Percentiles rank a stretch among this genome's conserved stretches.
Conservation (phyloP, 1,140 invertebrate genomes). For the Gryllus bimaculatus region DNA sequence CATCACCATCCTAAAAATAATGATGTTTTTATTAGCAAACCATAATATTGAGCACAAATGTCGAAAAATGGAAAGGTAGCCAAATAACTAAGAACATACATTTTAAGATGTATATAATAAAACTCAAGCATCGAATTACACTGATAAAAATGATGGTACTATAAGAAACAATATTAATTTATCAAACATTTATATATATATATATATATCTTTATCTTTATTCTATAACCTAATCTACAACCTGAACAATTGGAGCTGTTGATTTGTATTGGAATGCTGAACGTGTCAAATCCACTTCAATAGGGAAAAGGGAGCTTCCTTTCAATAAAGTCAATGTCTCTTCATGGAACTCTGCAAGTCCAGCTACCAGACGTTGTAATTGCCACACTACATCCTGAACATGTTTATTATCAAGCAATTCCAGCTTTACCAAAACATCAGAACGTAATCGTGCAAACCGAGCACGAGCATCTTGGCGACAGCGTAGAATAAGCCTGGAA, state of each 20-base stretch:
- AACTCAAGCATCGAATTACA: no score
- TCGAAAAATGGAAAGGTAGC: neutral
- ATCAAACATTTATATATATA: neutral
- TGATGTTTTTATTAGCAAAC: neutral
- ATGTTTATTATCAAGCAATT: conserved; percentile 95
- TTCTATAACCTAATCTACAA: conserved; percentile 29
- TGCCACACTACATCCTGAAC: conserved; percentile 87
- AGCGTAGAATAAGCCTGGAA: conserved; percentile 74
- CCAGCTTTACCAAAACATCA: conserved; percentile 94
- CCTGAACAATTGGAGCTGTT: conserved; percentile 29
- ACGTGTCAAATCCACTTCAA: conserved; percentile 89
- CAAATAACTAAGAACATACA: neutral
- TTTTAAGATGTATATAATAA: neutral
- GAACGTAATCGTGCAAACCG: conserved; percentile 87
- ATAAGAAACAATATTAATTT: neutral
- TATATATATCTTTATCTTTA: conserved; percentile 22
- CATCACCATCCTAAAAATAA: conserved; percentile 19
- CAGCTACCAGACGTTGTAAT: conserved; percentile 65
- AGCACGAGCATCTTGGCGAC: conserved; percentile 83
- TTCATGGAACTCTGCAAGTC: conserved; percentile 46
- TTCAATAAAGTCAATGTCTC: conserved; percentile 57
- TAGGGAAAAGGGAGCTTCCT: conserved; percentile 76
- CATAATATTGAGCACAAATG: neutral
- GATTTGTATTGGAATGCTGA: conserved; percentile 84
- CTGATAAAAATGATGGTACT: neutral